Conservation (phyloP, 1,140 invertebrate genomes). For the Heliconius nattereri region DNA sequence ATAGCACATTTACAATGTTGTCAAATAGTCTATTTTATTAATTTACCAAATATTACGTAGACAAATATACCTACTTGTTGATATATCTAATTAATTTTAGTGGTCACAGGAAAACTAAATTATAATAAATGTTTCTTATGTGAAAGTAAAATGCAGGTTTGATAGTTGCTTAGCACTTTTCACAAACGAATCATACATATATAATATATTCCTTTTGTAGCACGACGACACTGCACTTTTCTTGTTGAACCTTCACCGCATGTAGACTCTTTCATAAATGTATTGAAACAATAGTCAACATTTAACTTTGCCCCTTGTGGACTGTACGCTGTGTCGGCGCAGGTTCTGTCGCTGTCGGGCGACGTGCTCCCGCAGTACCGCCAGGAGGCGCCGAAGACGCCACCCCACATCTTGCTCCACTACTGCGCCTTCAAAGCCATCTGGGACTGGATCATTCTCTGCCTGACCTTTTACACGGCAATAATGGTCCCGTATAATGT, state of each 20-base stretch:
- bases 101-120: neutral
- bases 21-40: too few species aligned
- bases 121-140: neutral
- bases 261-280: neutral
- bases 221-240: too few species aligned
- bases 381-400: conserved; percentile 99
- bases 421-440: conserved; percentile 99
- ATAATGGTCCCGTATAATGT: conserved; percentile 99
- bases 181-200: too few species aligned
- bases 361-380: conserved; percentile 99
- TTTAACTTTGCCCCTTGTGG: neutral
- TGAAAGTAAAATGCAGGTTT: too few species aligned
- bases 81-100: neutral
- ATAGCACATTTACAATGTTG: too few species aligned
- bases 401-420: conserved; percentile 97
- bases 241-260: neutral
- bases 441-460: conserved; percentile 99
- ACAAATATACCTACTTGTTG: neutral
- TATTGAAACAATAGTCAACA: too few species aligned
- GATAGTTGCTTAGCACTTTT: too few species aligned
- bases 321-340: conserved; percentile 26
- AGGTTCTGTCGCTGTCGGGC: conserved; percentile 77
- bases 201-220: too few species aligned
- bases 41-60: neutral
- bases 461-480: conserved; percentile 99